These are phyloP conservation scores for Galeruca laticollis DNA, from an alignment of 2,888 invertebrate genomes.

Conservation along the genomic window DNA sequence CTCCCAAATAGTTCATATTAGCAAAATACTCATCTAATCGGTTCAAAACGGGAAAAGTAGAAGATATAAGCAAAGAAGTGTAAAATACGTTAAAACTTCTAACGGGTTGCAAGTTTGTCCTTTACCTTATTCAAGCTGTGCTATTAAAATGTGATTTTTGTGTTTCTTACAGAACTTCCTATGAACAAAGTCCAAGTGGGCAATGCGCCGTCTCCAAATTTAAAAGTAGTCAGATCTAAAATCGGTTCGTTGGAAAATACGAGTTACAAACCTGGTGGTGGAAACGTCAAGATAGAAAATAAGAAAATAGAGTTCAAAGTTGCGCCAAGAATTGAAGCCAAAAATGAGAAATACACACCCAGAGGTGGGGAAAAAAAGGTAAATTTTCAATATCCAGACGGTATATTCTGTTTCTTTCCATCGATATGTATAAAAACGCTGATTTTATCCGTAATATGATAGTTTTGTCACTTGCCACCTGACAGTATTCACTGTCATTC, in stretches of 20 bases:
- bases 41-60: too few species aligned
- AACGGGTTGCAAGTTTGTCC: too few species aligned
- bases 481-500: background rate
- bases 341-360: slow-evolving; percentile 89
- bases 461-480: background rate
- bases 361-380: slow-evolving; percentile 94
- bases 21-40: too few species aligned
- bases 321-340: slow-evolving; percentile 89
- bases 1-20: too few species aligned
- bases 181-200: slow-evolving; percentile 96
- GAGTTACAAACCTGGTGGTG: slow-evolving; percentile 89
- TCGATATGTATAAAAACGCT: too few species aligned
- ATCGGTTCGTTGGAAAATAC: slow-evolving; percentile 93
- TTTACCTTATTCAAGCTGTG: background rate
- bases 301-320: slow-evolving; percentile 88
- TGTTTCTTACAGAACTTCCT: slow-evolving; percentile 75
- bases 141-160: too few species aligned
- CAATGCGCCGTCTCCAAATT: slow-evolving; percentile 90
- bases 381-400: too few species aligned
- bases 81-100: too few species aligned
- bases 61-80: too few species aligned
- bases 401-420: too few species aligned
- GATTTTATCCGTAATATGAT: too few species aligned
- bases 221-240: slow-evolving; percentile 92
- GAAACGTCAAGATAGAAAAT: slow-evolving; percentile 88